Evolutionary conservation across 2,113 vertebrate genomes (phyloP).

Genomic region (Lota lota): DNA sequence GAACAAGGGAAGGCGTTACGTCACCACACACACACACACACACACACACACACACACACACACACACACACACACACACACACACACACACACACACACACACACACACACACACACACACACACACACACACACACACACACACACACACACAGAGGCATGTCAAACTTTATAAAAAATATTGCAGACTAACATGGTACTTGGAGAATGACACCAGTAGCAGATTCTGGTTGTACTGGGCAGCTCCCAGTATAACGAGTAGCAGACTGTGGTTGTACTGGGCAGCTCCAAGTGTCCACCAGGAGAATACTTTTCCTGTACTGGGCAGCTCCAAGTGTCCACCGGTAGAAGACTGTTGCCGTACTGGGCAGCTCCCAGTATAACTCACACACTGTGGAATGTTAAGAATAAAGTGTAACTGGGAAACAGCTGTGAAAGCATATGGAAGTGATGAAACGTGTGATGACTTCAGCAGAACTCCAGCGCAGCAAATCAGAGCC

Average conservation of each 20-base stretch:
- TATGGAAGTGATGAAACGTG: not conserved
- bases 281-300: not conserved
- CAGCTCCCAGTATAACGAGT: not conserved
- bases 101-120: too few species aligned
- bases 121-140: too few species aligned
- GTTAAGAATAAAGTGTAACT: too few species aligned
- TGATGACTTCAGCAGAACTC: not conserved
- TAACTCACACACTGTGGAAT: not conserved
- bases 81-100: too few species aligned
- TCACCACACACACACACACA: not conserved
- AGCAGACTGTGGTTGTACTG: constrained; percentile 2
- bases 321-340: not conserved
- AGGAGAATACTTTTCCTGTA: not conserved
- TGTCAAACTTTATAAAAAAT: too few species aligned
- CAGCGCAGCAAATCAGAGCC: not conserved
- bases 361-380: not conserved
- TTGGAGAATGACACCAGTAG: not conserved
- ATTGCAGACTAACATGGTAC: not conserved
- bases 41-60: too few species aligned
- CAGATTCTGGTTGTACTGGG: not conserved
- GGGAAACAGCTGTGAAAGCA: not conserved
- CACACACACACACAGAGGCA: too few species aligned
- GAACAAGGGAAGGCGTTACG: not conserved
- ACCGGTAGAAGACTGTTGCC: not conserved
- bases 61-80: too few species aligned